Base-by-base conservation (phyloP, 1,140 invertebrate species). In the Eupeodes corollae region DNA sequence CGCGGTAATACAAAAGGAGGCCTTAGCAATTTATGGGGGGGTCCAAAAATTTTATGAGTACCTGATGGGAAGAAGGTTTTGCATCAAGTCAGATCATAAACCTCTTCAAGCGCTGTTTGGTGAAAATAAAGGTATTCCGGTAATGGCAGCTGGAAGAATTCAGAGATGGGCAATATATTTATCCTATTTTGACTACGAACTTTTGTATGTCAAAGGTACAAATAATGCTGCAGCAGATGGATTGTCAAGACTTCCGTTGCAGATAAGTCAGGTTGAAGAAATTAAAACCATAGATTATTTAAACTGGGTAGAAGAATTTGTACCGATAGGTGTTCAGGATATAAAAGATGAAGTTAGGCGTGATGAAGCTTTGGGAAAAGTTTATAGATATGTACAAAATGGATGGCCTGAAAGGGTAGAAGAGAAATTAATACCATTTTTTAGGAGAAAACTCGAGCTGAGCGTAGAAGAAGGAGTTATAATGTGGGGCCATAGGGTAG, bases 1-100 rank as follows among this genome's bases (percentile, higher is more conserved):
- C 48, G 38, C 54, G 18, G 58, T 70, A 42, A 62, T 70, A 15
- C 71, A 77, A 37, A 67, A 69, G 47, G 72, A 76, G 58, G 68
- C 53, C 1, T 52, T 70, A 1, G 56, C 59, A 8, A 60, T 75
- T n/a, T 47, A 72, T 14, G 68, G 56, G 50, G 63, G 52, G n/a
- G 52, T 68, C 1, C 47, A 58, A 34, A 61, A 61, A 45, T 67
- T 72, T 54, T 59, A 70, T 47, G 37, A 69, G 37, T 72, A 67
- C 42, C 16, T 73, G 5, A 71, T 57, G 49, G 71, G 70, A 8
- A 37, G 61, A 15, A 41, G 67, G 13, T 73, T 75, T 49, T 67
- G 47, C 2, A 45, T 76, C 3, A 46, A 58, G 14, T 75, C 68
- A 6, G 73, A 76, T 48, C 70, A 75, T 49, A 65, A 69, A 40